A percentile compares a stretch with the other conserved stretches of the same genome.
Evolutionary conservation across 2,797 vertebrate species (phyloP).

Genomic region (Morelia viridis): DNA sequence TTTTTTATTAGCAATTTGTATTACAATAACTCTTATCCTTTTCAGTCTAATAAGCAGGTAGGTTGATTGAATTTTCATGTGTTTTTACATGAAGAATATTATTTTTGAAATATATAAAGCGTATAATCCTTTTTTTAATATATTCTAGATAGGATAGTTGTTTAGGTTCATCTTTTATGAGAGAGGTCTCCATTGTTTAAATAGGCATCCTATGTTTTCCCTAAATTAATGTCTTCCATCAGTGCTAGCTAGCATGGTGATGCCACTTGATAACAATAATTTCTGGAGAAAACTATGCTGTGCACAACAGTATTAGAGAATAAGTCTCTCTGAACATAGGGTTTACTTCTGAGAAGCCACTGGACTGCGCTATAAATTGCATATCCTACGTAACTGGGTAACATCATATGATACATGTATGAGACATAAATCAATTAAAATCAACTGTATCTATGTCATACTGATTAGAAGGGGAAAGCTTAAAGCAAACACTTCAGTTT

Average conservation of each 20-base stretch:
- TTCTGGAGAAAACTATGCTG: neutral
- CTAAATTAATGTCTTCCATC: neutral
- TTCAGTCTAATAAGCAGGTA: conserved; percentile 1
- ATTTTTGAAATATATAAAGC: neutral
- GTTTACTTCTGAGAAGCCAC: neutral
- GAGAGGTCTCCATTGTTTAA: neutral
- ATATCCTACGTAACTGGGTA: neutral
- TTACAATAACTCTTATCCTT: conserved; percentile 5
- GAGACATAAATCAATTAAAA: conserved; percentile 9
- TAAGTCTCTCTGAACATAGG: neutral
- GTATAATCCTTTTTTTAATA: neutral
- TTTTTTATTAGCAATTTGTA: conserved; percentile 20
- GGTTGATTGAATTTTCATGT: conserved; percentile 1
- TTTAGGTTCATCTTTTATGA: conserved; percentile 8
- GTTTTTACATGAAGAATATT: neutral
- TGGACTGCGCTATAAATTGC: neutral
- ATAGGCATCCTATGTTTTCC: neutral
- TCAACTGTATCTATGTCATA: neutral
- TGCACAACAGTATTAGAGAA: neutral
- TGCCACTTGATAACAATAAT: neutral
- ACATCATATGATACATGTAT: neutral
- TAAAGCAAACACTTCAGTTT: neutral
- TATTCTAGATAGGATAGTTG: neutral
- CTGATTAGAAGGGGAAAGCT: neutral
- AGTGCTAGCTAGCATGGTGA: neutral